These are phyloP conservation scores for Chrysaora quinquecirrha DNA, from an alignment of 30 jellyfish, hydroid and myxozoan species.

Conservation along the genomic window DNA sequence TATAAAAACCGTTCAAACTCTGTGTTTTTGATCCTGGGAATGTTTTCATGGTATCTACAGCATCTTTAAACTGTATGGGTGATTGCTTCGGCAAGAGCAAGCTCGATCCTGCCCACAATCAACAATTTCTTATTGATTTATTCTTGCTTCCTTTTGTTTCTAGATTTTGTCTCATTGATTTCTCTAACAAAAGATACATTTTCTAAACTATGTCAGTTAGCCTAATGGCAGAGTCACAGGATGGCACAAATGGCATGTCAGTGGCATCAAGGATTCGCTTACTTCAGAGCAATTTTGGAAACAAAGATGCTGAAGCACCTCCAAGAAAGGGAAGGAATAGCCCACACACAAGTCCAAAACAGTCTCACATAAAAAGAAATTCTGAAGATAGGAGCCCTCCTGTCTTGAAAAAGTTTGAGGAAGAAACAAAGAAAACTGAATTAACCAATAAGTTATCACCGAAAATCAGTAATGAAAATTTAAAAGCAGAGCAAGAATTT, in stretches of 20 bases:
- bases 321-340: background rate
- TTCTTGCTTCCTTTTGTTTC: no score
- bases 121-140: no score
- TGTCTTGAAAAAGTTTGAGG: background rate
- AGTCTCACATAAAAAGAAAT: background rate
- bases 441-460: background rate
- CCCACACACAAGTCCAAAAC: background rate
- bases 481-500: no score
- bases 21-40: no score
- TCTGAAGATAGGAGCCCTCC: background rate
- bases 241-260: slow-evolving; percentile 47
- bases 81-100: no score
- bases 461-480: background rate
- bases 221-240: slow-evolving; percentile 41
- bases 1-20: no score
- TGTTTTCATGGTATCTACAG: no score
- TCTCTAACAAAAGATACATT: no score
- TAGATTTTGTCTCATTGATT: no score
- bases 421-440: background rate
- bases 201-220: background rate
- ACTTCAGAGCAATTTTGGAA: slow-evolving; percentile 39
- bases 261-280: slow-evolving; percentile 74
- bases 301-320: background rate
- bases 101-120: no score
- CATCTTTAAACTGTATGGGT: no score